Percentiles rank a stretch among this genome's conserved stretches.
Evolutionary conservation across 2,113 vertebrate species (phyloP).

Genomic region (Lethenteron camtschaticum): DNA sequence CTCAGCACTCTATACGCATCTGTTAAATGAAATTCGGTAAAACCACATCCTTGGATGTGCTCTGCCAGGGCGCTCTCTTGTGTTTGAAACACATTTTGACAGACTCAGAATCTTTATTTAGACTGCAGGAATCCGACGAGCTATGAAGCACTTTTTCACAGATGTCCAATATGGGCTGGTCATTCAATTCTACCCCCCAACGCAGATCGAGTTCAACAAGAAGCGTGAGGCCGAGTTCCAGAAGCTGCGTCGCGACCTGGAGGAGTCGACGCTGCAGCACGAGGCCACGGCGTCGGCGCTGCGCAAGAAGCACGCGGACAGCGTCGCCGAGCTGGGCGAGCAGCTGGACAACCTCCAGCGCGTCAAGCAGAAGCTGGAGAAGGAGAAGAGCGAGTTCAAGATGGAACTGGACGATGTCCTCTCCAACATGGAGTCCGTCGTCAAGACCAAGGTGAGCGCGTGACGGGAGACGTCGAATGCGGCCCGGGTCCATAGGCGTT

Average conservation of each 20-base stretch:
- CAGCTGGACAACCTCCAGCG: constrained; percentile 65
- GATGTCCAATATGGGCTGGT: no score
- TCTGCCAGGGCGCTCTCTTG: no score
- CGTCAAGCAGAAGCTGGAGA: constrained; percentile 71
- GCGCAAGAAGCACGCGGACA: constrained; percentile 57
- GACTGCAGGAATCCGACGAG: no score
- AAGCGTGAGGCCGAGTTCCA: constrained; percentile 50
- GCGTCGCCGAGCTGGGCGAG: constrained; percentile 41
- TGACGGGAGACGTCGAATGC: no score
- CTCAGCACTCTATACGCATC: no score
- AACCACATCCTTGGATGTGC: no score
- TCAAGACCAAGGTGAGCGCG: constrained; percentile 45
- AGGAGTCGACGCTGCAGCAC: constrained; percentile 51
- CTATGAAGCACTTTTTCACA: no score
- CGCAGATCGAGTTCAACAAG: constrained; percentile 41
- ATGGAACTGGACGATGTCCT: constrained; percentile 62
- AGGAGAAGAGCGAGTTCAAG: constrained; percentile 57
- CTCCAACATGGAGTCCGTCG: constrained; percentile 47
- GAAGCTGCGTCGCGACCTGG: constrained; percentile 54
- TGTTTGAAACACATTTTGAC: no score
- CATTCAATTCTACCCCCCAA: no score
- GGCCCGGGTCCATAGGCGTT: no score
- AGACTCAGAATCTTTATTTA: no score
- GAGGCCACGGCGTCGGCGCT: constrained; percentile 37
- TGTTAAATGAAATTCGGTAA: no score